Evolutionary conservation across 2,888 invertebrate genomes (phyloP).

Genomic region (Gymnosoma rotundatum): DNA sequence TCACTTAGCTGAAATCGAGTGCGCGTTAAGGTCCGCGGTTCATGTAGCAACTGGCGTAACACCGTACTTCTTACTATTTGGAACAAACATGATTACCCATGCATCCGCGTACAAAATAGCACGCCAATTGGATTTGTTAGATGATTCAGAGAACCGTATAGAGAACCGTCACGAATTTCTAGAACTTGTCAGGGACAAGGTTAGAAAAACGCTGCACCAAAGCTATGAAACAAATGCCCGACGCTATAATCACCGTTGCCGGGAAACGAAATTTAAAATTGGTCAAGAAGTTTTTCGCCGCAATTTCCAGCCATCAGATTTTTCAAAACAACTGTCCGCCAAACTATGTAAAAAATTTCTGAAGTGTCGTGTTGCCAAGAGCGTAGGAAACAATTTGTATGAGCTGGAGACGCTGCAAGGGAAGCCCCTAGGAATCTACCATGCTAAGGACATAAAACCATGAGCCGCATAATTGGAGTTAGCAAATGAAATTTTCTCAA

Average conservation of each 20-base stretch:
- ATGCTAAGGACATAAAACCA: neutral
- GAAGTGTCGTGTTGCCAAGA: neutral
- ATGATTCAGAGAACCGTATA: neutral
- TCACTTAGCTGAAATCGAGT: neutral
- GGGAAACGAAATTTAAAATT: neutral
- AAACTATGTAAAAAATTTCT: neutral
- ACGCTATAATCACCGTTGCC: neutral
- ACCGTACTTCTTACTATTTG: constrained; percentile 6
- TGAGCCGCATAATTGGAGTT: neutral
- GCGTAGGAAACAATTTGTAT: neutral
- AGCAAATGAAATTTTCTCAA: neutral
- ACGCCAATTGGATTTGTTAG: neutral
- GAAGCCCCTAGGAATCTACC: neutral
- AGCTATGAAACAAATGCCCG: neutral
- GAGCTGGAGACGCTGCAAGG: neutral
- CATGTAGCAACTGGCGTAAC: neutral
- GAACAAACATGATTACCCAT: constrained; percentile 11
- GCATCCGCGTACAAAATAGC: neutral
- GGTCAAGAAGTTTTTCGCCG: neutral
- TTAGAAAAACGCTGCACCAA: neutral
- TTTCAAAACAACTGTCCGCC: neutral
- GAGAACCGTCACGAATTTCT: neutral
- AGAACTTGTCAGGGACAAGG: neutral
- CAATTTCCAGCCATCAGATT: neutral
- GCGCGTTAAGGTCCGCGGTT: neutral